These are phyloP conservation scores for Drosophila barbarae DNA, from an alignment of 2,888 invertebrate genomes.

Conservation along the genomic window DNA sequence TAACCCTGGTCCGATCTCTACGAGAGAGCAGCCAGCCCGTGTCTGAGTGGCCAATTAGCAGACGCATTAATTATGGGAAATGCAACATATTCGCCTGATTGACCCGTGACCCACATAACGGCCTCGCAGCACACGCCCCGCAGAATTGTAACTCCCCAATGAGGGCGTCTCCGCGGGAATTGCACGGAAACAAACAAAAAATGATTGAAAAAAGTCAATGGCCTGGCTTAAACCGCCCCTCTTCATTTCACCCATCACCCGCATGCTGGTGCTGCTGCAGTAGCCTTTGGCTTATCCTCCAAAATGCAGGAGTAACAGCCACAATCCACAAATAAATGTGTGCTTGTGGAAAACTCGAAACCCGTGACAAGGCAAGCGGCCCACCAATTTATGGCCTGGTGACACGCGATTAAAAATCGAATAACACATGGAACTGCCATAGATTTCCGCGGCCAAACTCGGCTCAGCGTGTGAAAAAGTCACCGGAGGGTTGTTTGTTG, in stretches of 20 bases:
- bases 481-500: conserved; percentile 32
- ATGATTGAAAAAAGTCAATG: conserved; percentile 52
- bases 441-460: conserved; percentile 14
- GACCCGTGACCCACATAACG: conserved; percentile 67
- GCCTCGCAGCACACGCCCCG: conserved; percentile 49
- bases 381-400: conserved; percentile 59
- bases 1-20: background rate
- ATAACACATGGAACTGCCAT: conserved; percentile 33
- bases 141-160: conserved; percentile 37
- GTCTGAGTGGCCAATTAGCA: conserved; percentile 51
- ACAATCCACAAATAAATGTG: conserved; percentile 10
- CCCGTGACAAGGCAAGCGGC: conserved; percentile 39
- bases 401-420: conserved; percentile 69
- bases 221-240: conserved; percentile 38
- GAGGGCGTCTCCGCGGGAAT: conserved; percentile 32
- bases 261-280: conserved; percentile 29
- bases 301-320: conserved; percentile 18
- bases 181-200: background rate
- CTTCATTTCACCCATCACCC: conserved; percentile 17
- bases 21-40: background rate
- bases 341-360: conserved; percentile 17
- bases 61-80: conserved; percentile 48
- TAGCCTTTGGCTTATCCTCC: conserved; percentile 54
- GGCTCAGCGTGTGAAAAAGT: conserved; percentile 58
- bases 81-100: conserved; percentile 44